Base-by-base conservation (phyloP, 1,140 invertebrate species). In the Uloborus diversus region DNA sequence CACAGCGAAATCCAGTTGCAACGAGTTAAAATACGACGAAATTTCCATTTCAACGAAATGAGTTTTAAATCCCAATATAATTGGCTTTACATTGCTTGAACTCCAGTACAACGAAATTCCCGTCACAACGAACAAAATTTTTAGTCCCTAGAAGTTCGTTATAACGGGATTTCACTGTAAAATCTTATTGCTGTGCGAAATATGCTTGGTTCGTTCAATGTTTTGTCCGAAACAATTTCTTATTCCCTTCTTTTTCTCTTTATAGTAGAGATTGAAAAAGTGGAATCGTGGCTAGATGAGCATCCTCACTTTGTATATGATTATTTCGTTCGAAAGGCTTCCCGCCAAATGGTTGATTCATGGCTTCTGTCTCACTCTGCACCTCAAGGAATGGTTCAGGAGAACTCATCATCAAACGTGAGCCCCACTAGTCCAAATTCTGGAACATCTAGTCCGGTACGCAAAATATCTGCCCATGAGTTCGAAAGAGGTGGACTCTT, bases 381-480 rank as follows among this genome's bases (percentile, higher is more conserved):
- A 20, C 65, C 62, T 7, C 80, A 78, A 32, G 68, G 87, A 90
- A 30, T 73, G 57, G 20, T 88, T 3, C 90, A 37, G 92, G 92
- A 61, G 90, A 88, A 66, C 88, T 92, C 84, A 82, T 86, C 83
- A 56, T 84, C 83, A 82, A 84, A 33, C 85, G 84, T 80, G 84
- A 73, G 69, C 68, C 70, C 59, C 14, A 78, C 70, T 23, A 71
- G 89, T 86, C 88, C 88, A 53, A 90, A 91, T 11, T 93, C 93
- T 0, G 94, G 94, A 3, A 93, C 94, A 13, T 93, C 94, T 59
- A 96, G 95, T 25, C 96, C 96, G 11, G 95, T 97, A 47, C 90
- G 96, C 70, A 98, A 97, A 89, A 96, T 98, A 84, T 97, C 95
- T 3, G 95, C 96, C 11, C 95, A 97, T 87, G 96, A 97, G 85